A percentile compares a stretch with the other conserved stretches of the same genome.
Conservation (phyloP, 2,888 invertebrate species). For the Eurytoma californica region DNA sequence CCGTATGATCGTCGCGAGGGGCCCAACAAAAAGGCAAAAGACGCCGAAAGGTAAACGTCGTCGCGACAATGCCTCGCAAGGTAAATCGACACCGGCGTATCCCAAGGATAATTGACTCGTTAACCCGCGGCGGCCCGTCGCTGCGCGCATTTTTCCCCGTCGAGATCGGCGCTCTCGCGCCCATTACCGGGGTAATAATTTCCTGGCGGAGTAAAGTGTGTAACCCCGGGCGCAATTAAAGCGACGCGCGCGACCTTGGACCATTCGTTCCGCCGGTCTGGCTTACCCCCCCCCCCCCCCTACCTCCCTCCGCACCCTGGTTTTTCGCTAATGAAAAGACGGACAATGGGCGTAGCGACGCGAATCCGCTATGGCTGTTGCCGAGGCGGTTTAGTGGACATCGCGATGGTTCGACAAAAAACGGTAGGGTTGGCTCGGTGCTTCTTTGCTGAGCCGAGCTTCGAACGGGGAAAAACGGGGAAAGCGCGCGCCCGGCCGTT, state of each 20-base stretch:
- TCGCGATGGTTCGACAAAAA: too few species aligned
- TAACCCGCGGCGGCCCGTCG: slow-evolving; percentile 2
- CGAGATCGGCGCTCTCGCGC: background rate
- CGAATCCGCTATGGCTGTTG: too few species aligned
- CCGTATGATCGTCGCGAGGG: background rate
- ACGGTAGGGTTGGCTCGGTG: too few species aligned
- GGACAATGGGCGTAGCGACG: slow-evolving; percentile 9
- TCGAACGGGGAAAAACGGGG: too few species aligned
- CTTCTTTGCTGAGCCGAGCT: too few species aligned
- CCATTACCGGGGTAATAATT: slow-evolving; percentile 26
- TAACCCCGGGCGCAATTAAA: slow-evolving; percentile 27
- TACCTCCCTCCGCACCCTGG: background rate
- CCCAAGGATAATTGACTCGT: slow-evolving; percentile 41
- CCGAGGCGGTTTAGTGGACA: too few species aligned
- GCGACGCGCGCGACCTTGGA: slow-evolving; percentile 15
- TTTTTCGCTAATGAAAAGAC: slow-evolving; percentile 22
- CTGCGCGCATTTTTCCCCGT: too few species aligned
- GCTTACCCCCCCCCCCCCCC: too few species aligned
- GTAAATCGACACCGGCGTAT: background rate
- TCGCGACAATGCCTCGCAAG: background rate
- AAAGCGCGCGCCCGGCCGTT: too few species aligned
- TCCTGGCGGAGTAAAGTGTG: background rate
- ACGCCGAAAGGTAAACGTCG: slow-evolving; percentile 9
- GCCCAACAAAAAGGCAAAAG: background rate
- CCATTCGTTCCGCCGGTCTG: background rate